These are phyloP conservation scores for Clupea harengus DNA, from an alignment of 2,113 vertebrate species.

Conservation along the genomic window DNA sequence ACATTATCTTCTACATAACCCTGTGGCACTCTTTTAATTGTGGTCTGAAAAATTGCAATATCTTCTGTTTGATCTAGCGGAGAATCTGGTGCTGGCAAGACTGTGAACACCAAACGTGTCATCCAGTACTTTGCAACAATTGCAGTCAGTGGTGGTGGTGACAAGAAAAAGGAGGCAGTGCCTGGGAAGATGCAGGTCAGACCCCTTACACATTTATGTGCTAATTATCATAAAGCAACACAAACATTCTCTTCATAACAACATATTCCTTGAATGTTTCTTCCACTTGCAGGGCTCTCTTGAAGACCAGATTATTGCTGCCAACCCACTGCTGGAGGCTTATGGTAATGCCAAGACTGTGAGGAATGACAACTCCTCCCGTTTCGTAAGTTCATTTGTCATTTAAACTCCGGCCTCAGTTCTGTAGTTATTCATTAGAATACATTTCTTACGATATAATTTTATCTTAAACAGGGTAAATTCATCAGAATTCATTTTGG, in stretches of 20 bases:
- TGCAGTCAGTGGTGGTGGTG: slow-evolving; percentile 31
- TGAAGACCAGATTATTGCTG: slow-evolving; percentile 63
- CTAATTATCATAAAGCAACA: not conserved
- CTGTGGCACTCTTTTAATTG: too few species aligned
- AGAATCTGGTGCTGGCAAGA: slow-evolving; percentile 54
- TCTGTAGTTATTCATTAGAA: too few species aligned
- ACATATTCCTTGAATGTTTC: not conserved
- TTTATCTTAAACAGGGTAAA: slow-evolving; percentile 50
- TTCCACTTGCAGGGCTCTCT: slow-evolving; percentile 55
- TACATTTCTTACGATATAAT: not conserved
- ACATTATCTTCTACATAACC: too few species aligned
- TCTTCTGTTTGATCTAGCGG: too few species aligned
- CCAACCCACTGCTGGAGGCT: slow-evolving; percentile 76
- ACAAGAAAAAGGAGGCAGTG: not conserved
- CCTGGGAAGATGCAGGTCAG: slow-evolving; percentile 45
- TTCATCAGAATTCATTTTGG: slow-evolving; percentile 82
- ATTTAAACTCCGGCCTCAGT: not conserved
- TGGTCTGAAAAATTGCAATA: too few species aligned
- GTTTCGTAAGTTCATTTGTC: slow-evolving; percentile 73
- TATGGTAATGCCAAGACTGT: slow-evolving; percentile 86
- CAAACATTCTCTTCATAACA: not conserved
- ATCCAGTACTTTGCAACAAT: slow-evolving; percentile 50
- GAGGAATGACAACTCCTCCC: slow-evolving; percentile 86
- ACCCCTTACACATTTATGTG: not conserved
- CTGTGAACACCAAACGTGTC: slow-evolving; percentile 52